Evolutionary conservation across 2,797 vertebrate species (phyloP).

Genomic region (Rhinella marina): DNA sequence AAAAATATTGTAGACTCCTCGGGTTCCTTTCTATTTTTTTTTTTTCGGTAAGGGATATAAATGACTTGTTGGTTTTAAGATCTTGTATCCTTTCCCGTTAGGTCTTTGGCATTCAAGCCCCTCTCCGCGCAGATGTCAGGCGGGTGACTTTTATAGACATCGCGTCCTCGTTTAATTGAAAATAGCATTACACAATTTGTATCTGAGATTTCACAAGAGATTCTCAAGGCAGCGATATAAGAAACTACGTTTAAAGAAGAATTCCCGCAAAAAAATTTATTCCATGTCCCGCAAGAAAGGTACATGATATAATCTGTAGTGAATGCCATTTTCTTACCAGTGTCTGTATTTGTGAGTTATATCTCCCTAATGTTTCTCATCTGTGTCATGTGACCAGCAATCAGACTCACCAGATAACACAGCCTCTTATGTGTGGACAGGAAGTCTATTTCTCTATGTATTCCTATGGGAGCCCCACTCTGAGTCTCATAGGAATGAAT

Average conservation of each 20-base stretch:
- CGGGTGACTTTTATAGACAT: constrained; percentile 69
- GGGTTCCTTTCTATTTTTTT: constrained; percentile 16
- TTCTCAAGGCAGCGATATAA: constrained; percentile 67
- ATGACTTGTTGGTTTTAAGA: constrained; percentile 67
- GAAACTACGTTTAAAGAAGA: constrained; percentile 67
- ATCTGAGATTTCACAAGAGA: constrained; percentile 64
- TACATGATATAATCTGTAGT: too few species aligned
- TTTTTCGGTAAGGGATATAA: constrained; percentile 60
- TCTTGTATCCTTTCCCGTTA: constrained; percentile 61
- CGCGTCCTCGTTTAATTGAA: constrained; percentile 69
- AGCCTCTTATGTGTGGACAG: too few species aligned
- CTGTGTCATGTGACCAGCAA: too few species aligned
- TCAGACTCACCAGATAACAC: too few species aligned
- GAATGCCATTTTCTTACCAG: too few species aligned
- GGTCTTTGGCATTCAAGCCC: constrained; percentile 64
- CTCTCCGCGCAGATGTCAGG: constrained; percentile 66
- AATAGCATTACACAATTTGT: constrained; percentile 67
- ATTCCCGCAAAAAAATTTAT: too few species aligned
- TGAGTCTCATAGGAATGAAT: too few species aligned
- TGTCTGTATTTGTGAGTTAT: too few species aligned
- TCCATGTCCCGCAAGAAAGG: too few species aligned
- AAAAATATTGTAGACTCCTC: constrained; percentile 63
- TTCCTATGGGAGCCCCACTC: too few species aligned
- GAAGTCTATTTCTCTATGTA: too few species aligned
- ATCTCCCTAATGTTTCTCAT: too few species aligned